Evolutionary conservation across 1,140 invertebrate species (phyloP).

Genomic region (Tetragnatha versicolor): DNA sequence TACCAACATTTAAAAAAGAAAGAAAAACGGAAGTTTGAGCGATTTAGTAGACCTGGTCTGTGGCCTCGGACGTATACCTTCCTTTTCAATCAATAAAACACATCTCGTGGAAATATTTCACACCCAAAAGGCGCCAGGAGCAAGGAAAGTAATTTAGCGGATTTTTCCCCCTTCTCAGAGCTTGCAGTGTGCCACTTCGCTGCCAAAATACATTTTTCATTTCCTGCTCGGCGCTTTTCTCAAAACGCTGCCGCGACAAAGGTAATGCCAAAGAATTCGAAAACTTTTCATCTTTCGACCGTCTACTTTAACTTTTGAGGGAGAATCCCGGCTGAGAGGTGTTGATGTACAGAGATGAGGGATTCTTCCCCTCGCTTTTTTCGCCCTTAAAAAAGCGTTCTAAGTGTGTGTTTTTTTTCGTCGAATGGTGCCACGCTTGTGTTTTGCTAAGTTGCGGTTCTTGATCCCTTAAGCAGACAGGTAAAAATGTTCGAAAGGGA

Average conservation of each 20-base stretch:
- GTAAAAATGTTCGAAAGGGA: too few species aligned
- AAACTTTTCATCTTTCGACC: constrained; percentile 23
- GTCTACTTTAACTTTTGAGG: not conserved
- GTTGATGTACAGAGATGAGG: too few species aligned
- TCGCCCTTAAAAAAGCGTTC: too few species aligned
- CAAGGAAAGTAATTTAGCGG: constrained; percentile 44
- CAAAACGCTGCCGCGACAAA: constrained; percentile 18
- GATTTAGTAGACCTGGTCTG: constrained; percentile 1
- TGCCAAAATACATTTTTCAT: constrained; percentile 47
- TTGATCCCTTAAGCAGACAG: too few species aligned
- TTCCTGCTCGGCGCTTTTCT: constrained; percentile 32
- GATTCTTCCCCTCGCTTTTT: too few species aligned
- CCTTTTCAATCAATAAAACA: constrained; percentile 37
- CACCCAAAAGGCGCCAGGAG: constrained; percentile 22
- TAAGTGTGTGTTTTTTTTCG: too few species aligned
- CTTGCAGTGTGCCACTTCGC: constrained; percentile 15
- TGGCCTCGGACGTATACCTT: not conserved
- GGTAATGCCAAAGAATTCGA: constrained; percentile 25
- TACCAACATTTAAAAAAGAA: not conserved
- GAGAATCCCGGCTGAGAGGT: not conserved
- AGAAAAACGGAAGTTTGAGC: not conserved
- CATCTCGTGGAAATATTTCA: constrained; percentile 45
- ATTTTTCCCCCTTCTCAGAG: too few species aligned
- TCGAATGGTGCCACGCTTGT: too few species aligned
- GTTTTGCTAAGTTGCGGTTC: too few species aligned